These are phyloP conservation scores for Biston betularia DNA, from an alignment of 2,888 invertebrate species.

Conservation along the genomic window DNA sequence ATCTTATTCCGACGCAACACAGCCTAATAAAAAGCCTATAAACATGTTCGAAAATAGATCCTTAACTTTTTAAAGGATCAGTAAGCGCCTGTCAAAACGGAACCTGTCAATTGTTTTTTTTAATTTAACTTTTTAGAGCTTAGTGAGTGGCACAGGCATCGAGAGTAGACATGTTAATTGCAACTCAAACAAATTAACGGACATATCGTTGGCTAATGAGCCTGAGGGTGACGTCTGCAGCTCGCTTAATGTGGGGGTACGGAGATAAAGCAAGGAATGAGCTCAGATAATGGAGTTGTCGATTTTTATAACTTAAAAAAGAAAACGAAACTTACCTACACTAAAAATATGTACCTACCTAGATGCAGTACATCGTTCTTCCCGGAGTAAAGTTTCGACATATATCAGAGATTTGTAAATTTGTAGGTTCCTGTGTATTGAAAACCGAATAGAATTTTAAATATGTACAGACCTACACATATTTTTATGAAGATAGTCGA, in stretches of 20 bases:
- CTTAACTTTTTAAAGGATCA: constrained; percentile 53
- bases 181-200: constrained; percentile 81
- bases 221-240: constrained; percentile 49
- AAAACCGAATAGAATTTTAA: too few species aligned
- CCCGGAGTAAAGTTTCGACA: too few species aligned
- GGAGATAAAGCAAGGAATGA: constrained; percentile 37
- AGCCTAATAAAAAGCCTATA: constrained; percentile 34
- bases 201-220: constrained; percentile 78
- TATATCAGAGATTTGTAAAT: too few species aligned
- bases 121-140: constrained; percentile 47
- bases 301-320: neutral
- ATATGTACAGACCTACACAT: too few species aligned
- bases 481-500: neutral
- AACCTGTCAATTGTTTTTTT: constrained; percentile 43
- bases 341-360: too few species aligned
- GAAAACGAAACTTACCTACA: neutral
- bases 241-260: constrained; percentile 35
- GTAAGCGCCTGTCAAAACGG: constrained; percentile 57
- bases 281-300: constrained; percentile 24
- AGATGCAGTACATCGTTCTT: neutral
- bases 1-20: constrained; percentile 52
- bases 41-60: constrained; percentile 38
- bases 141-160: constrained; percentile 58
- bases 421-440: too few species aligned
- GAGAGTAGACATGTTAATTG: constrained; percentile 78